Conservation (phyloP, 2,113 vertebrate genomes). For the Hiodon tergisus region DNA sequence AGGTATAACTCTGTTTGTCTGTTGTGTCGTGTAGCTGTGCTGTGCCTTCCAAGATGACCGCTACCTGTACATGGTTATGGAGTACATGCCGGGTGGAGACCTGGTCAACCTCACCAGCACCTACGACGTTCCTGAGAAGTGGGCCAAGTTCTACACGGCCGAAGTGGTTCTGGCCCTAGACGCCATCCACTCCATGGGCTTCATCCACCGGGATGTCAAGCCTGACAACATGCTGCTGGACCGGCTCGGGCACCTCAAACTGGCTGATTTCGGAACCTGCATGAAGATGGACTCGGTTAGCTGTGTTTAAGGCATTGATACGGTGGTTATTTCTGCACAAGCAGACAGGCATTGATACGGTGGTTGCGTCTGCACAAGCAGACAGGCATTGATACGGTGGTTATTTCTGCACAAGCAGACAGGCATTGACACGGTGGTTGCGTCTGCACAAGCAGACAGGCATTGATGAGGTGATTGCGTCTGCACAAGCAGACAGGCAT, state of each 20-base stretch:
- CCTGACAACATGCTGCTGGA: conserved; percentile 99
- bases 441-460: too few species aligned
- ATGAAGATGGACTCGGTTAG: conserved; percentile 99
- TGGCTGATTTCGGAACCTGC: conserved; percentile 97
- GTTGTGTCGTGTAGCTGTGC: conserved; percentile 69
- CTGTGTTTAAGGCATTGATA: not conserved
- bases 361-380: not conserved
- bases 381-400: not conserved
- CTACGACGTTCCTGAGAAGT: conserved; percentile 96
- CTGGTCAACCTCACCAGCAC: conserved; percentile 99
- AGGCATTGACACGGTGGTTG: too few species aligned
- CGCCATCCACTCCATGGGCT: conserved; percentile 97
- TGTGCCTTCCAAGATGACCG: conserved; percentile 98
- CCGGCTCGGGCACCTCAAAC: conserved; percentile 85
- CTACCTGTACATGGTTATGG: conserved; percentile 98
- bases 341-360: not conserved
- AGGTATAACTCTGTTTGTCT: not conserved
- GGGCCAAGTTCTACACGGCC: conserved; percentile 96
- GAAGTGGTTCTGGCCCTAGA: conserved; percentile 96
- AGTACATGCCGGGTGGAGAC: conserved; percentile 99
- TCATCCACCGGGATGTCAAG: conserved; percentile 97
- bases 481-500: not conserved
- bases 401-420: too few species aligned
- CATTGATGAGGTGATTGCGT: too few species aligned
- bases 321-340: not conserved